Conservation (phyloP, 1,140 invertebrate species). For the Periplaneta americana region DNA sequence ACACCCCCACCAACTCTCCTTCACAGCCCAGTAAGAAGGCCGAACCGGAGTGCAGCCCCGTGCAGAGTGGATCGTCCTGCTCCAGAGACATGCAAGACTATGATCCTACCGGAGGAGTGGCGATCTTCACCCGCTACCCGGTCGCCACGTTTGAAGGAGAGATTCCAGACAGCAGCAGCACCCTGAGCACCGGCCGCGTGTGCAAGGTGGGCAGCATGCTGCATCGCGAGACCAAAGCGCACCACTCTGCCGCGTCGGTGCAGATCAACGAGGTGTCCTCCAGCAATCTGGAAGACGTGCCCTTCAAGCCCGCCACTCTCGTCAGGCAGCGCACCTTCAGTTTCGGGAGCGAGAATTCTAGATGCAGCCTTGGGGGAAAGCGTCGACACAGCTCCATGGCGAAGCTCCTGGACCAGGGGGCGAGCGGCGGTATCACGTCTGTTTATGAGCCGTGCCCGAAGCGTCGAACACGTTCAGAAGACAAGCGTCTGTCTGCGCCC, state of each 20-base stretch:
- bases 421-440: not conserved
- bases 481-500: not conserved
- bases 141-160: not conserved
- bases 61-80: not conserved
- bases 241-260: not conserved
- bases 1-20: not conserved
- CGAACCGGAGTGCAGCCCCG: not conserved
- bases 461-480: not conserved
- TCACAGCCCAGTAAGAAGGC: not conserved
- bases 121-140: not conserved
- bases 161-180: not conserved
- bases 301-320: not conserved
- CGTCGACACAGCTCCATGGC: not conserved
- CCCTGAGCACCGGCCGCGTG: not conserved
- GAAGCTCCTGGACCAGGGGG: not conserved
- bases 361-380: not conserved
- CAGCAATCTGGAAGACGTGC: not conserved
- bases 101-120: not conserved
- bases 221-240: not conserved
- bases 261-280: slow-evolving; percentile 3
- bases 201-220: not conserved
- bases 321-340: not conserved
- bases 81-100: not conserved
- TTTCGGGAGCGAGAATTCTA: not conserved
- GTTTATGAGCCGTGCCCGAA: not conserved